phyloP scores from a whole-genome alignment of 2,888 invertebrate genomes.

The Diaprepes abbreviatus region DNA sequence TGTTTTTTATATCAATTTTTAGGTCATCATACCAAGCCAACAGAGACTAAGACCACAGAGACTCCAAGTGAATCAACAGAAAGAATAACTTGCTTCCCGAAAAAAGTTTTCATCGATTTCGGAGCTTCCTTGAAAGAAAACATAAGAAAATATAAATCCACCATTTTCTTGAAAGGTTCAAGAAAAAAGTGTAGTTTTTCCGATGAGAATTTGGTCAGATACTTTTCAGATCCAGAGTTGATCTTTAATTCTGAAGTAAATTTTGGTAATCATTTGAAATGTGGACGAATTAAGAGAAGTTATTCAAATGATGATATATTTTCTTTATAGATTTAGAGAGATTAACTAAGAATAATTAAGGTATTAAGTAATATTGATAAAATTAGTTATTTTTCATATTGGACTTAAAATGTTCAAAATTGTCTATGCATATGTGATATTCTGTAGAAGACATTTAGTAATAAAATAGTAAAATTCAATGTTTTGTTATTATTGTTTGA shows the following conservation, averaged over 20 bases:
- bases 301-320: constrained; percentile 53
- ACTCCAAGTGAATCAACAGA: constrained; percentile 9
- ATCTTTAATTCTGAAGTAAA: constrained; percentile 28
- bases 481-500: too few species aligned
- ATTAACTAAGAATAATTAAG: not conserved
- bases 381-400: too few species aligned
- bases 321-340: too few species aligned
- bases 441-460: too few species aligned
- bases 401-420: too few species aligned
- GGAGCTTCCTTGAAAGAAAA: constrained; percentile 39
- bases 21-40: not conserved
- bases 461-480: too few species aligned
- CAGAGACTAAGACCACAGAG: not conserved
- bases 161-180: constrained; percentile 38
- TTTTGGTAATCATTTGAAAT: not conserved
- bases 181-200: constrained; percentile 43
- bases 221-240: constrained; percentile 56
- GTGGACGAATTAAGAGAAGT: constrained; percentile 47
- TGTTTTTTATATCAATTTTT: too few species aligned
- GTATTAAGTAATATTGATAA: too few species aligned
- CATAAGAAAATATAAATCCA: constrained; percentile 48
- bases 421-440: too few species aligned
- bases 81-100: constrained; percentile 41
- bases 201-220: constrained; percentile 50
- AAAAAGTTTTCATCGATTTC: constrained; percentile 48